phyloP scores from a whole-genome alignment of 1,140 invertebrate genomes.

The Heliconius eleuchia region DNA sequence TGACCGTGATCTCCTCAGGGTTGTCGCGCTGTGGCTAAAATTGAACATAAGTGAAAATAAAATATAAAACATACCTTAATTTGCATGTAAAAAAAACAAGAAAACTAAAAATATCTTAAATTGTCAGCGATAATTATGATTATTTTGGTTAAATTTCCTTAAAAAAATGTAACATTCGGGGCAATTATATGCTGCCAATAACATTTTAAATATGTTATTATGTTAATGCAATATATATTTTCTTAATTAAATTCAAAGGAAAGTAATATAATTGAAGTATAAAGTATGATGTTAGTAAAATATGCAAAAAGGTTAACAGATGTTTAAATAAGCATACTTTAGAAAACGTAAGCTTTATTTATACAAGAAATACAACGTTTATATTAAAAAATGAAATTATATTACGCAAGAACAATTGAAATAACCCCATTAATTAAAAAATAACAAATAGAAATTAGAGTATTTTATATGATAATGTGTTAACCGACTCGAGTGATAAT shows the following conservation, averaged over 20 bases:
- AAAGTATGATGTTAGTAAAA: no score
- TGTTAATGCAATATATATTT: no score
- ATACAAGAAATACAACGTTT: neutral
- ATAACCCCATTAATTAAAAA: neutral
- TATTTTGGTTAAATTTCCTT: no score
- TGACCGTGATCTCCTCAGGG: constrained; percentile 42
- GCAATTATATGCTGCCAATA: no score
- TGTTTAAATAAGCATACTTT: neutral
- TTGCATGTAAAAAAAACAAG: neutral
- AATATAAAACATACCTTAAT: neutral
- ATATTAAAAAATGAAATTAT: neutral
- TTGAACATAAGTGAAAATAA: neutral
- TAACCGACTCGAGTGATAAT: neutral
- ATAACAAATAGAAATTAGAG: neutral
- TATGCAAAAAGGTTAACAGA: neutral
- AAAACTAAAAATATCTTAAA: no score
- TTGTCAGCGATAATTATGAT: no score
- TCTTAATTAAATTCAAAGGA: no score
- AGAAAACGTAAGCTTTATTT: neutral
- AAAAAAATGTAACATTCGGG: no score
- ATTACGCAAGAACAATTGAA: neutral
- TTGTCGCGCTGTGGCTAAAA: constrained; percentile 19
- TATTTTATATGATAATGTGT: neutral
- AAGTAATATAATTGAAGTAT: no score
- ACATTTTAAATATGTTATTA: no score